Base-by-base conservation (phyloP, 2,797 vertebrate species). In the Eulemur mongoz region DNA sequence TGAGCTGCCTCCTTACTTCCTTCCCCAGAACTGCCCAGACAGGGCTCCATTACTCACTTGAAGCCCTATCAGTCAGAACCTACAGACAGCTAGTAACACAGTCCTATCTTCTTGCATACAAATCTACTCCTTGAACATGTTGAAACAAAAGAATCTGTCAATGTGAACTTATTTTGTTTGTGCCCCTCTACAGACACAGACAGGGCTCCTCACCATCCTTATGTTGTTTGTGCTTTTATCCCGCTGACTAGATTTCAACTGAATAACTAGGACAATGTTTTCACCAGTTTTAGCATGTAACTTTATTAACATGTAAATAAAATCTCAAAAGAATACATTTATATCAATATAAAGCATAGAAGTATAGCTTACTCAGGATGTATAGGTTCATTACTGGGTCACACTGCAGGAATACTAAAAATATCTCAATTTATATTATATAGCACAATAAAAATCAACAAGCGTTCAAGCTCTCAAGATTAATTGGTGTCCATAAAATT, bases 271-370 rank as follows among this genome's bases (percentile, higher is more conserved):
- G 82, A 97, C 95, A 96, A 89, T 83, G 65, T 94, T 95, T 96
- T 94, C 89, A 93, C 32, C 91, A 95, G 91, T 95, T 98, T 97
- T 73, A 93, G 78, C 63, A 96, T 85, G 79, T 48, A 94, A 94
- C 91, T 97, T 97, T 98, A 97, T 97, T 97, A 96, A 92, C 65
- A 94, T 82, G 20, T 95, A 96, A 97, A 87, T 86, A 35, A 93
- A 95, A 76, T 86, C 48, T 61, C 38, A 76, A 89, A 94, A 83
- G 80, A 94, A 96, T 94, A 97, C 94, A 97, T 32, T 95, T 82
- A 76, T 80, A 91, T 86, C 89, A 94, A 73, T 76, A 90, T 92
- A 94, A 97, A 93, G 67, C 69, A 94, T 73, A 95, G 81, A 95
- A 54, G n/a, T 91, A 91, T 91, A 97, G 38, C 80, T 97, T 97